Evolutionary conservation across 1,140 invertebrate genomes (phyloP).

Genomic region (Adelges cooleyi): DNA sequence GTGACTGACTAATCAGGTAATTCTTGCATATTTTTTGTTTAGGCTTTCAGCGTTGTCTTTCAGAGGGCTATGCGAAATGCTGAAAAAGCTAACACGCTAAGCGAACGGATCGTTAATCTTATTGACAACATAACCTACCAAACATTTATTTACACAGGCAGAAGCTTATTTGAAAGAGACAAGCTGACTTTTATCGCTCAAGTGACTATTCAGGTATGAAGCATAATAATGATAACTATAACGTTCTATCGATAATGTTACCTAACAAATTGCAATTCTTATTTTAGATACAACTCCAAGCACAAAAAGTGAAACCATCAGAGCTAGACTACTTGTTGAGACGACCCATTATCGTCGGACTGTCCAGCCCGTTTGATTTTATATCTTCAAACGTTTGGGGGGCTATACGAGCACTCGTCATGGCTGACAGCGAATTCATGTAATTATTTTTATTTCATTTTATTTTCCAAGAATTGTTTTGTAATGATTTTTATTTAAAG

Average conservation of each 20-base stretch:
- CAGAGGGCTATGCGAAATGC: constrained; percentile 70
- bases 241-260: too few species aligned
- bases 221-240: too few species aligned
- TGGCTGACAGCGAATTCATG: constrained; percentile 59
- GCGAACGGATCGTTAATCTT: constrained; percentile 61
- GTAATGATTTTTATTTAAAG: constrained; percentile 37
- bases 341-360: constrained; percentile 53
- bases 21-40: constrained; percentile 6
- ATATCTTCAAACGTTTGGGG: constrained; percentile 75
- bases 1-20: neutral
- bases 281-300: constrained; percentile 51
- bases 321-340: constrained; percentile 84
- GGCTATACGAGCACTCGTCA: constrained; percentile 66
- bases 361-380: constrained; percentile 71
- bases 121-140: constrained; percentile 80
- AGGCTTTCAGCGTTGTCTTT: constrained; percentile 85
- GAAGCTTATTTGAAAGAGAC: constrained; percentile 85
- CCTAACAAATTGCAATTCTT: neutral
- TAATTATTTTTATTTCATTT: neutral
- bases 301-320: constrained; percentile 51
- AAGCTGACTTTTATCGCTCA: constrained; percentile 85
- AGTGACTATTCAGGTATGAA: constrained; percentile 64
- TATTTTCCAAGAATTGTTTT: too few species aligned
- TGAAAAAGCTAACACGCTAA: constrained; percentile 52
- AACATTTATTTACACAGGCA: constrained; percentile 75